phyloP scores from a whole-genome alignment of 1,140 invertebrate species.

The Hyposmocoma kahamanoa region DNA sequence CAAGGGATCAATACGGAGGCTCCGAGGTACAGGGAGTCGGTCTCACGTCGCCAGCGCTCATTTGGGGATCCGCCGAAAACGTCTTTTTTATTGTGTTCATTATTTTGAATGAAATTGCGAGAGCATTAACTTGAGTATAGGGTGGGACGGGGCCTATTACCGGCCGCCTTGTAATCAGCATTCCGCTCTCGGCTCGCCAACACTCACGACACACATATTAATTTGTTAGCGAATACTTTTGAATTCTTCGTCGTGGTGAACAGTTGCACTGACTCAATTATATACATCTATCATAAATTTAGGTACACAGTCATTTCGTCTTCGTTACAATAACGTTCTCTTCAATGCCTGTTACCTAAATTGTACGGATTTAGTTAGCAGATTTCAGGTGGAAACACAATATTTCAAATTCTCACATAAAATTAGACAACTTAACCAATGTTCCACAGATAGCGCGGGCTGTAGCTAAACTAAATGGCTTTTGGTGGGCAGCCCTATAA shows the following conservation, averaged over 20 bases:
- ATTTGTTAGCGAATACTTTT: constrained; percentile 57
- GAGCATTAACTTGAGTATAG: constrained; percentile 70
- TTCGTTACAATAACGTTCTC: too few species aligned
- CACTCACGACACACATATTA: constrained; percentile 44
- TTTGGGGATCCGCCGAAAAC: constrained; percentile 56
- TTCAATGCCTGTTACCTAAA: too few species aligned
- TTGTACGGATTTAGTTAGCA: too few species aligned
- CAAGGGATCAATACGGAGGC: constrained; percentile 30
- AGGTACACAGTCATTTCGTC: too few species aligned
- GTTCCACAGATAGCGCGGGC: constrained; percentile 14
- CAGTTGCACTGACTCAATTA: too few species aligned
- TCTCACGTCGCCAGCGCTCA: constrained; percentile 50
- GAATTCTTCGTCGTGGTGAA: neutral
- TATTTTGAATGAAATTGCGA: constrained; percentile 70
- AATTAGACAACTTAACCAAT: too few species aligned
- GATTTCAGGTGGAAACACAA: neutral
- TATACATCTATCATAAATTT: too few species aligned
- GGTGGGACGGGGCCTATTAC: constrained; percentile 59
- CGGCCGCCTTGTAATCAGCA: constrained; percentile 52
- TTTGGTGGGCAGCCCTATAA: constrained; percentile 48
- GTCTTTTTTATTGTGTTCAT: constrained; percentile 64
- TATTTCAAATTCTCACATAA: too few species aligned
- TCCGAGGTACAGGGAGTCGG: constrained; percentile 11
- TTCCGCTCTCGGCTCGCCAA: constrained; percentile 22
- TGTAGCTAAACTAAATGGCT: constrained; percentile 37